Evolutionary conservation across 1,140 invertebrate genomes (phyloP).

Genomic region (Micrasema minimum): DNA sequence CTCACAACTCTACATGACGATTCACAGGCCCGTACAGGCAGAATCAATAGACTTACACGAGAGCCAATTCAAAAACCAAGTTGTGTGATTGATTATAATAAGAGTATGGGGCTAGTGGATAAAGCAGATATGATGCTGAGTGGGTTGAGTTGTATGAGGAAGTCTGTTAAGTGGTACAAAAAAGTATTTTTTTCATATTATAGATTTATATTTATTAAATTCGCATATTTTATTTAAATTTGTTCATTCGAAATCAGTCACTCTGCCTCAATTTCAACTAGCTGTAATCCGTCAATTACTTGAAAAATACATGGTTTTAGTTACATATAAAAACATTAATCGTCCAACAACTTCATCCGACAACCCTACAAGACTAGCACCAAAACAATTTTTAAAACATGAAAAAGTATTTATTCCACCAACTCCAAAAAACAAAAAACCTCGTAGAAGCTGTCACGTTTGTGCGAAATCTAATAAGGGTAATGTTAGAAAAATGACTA

Average conservation of each 20-base stretch:
- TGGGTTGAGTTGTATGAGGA: not conserved
- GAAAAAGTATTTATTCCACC: too few relatives aligned
- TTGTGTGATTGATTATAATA: not conserved
- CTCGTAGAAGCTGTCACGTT: not conserved
- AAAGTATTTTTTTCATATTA: constrained; percentile 15
- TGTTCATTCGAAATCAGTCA: not conserved
- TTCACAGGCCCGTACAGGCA: not conserved
- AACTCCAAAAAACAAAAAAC: not conserved
- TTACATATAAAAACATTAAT: too few relatives aligned
- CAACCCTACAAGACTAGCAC: too few relatives aligned
- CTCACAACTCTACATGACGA: not conserved
- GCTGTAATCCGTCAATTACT: constrained; percentile 14
- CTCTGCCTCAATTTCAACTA: constrained; percentile 10
- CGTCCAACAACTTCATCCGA: too few relatives aligned
- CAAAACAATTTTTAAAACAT: too few relatives aligned
- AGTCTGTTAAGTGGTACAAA: constrained; percentile 22
- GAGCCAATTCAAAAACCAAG: not conserved
- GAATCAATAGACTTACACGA: not conserved
- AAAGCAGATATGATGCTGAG: constrained; percentile 17
- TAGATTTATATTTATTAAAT: constrained; percentile 23
- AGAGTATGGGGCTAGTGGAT: constrained; percentile 1
- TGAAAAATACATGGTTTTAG: not conserved
- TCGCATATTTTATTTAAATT: not conserved
- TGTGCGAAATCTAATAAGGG: not conserved
- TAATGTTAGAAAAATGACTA: too few relatives aligned